Base-by-base conservation (phyloP, 2,888 invertebrate species). In the Idaea biselata region DNA sequence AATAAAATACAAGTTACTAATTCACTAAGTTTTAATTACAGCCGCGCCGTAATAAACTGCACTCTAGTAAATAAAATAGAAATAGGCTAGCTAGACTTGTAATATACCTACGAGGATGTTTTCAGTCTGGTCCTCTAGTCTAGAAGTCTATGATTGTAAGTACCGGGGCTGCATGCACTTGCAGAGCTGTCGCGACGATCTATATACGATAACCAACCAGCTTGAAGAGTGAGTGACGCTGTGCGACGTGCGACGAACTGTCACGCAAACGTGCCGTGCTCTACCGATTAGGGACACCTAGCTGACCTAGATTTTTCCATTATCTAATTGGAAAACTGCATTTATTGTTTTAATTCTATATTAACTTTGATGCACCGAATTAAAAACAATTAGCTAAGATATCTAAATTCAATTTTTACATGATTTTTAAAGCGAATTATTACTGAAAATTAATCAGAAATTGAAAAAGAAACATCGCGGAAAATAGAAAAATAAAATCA, bases 251-350 rank as follows among this genome's bases (percentile, higher is more conserved):
- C 32, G 44, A 44, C 44, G 44, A 8, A 14, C 7, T 14, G 44
- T 14, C 44, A 44, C 44, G 44, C 44, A 44, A 44, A 8, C 44
- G 14, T 14, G 14, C 6, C 44, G 44, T 44, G 44, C 44, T 44
- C 44, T 44, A 44, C 44, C 14, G 44, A 44, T 14, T 44, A 44
- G 83, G 81, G 83, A 82, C 84, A 80, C 77, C 75, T 78, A 81
- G 62, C 65, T 83, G 85, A 78, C 88, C 89, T 89, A 88, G 86
- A 88, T 88, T 86, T 81, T 71, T 76, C 44, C 14, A 44, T 80
- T 75, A 67, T 65, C 63, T 62, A 56, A 63, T 64, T 61, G 63
- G 64, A 63, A 72, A 70, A 70, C 64, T 67, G 58, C 61, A 58
- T 31, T 31, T 25, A 25, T 25, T 14, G 5, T 44, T 3, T 11